Evolutionary conservation across 2,113 vertebrate species (phyloP).

Genomic region (Murina feae): DNA sequence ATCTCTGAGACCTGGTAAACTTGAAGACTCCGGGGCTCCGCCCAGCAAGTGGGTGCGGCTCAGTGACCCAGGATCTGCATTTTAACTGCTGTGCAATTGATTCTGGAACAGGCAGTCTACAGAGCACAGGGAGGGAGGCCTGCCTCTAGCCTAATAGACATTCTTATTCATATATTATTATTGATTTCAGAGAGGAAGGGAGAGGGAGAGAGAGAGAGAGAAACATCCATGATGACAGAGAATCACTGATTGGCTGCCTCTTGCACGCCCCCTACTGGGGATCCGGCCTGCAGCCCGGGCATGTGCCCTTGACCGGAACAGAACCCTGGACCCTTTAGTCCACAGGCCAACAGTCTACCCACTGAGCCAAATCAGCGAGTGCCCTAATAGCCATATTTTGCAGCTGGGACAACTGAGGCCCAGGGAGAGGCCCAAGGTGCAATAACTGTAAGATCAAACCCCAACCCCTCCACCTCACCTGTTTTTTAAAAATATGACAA

Average conservation of each 20-base stretch:
- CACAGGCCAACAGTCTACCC: too few species aligned
- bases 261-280: too few species aligned
- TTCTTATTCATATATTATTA: not conserved
- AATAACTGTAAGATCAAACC: not conserved
- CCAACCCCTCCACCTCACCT: rapidly evolving
- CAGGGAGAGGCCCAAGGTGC: not conserved
- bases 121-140: too few species aligned
- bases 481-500: not conserved
- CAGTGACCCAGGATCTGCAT: rapidly evolving
- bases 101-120: not conserved
- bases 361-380: too few species aligned
- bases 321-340: too few species aligned
- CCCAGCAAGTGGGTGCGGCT: not conserved
- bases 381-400: not conserved
- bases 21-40: not conserved
- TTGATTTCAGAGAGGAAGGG: too few species aligned
- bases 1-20: too few species aligned
- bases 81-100: not conserved
- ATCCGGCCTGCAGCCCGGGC: too few species aligned
- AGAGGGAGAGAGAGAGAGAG: too few species aligned
- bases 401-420: not conserved
- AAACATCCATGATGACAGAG: too few species aligned
- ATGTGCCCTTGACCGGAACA: too few species aligned
- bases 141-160: not conserved
- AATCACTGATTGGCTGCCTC: too few species aligned